These are phyloP conservation scores for Dendrocopos noguchii DNA, from an alignment of 2,113 vertebrate species.

Conservation along the genomic window DNA sequence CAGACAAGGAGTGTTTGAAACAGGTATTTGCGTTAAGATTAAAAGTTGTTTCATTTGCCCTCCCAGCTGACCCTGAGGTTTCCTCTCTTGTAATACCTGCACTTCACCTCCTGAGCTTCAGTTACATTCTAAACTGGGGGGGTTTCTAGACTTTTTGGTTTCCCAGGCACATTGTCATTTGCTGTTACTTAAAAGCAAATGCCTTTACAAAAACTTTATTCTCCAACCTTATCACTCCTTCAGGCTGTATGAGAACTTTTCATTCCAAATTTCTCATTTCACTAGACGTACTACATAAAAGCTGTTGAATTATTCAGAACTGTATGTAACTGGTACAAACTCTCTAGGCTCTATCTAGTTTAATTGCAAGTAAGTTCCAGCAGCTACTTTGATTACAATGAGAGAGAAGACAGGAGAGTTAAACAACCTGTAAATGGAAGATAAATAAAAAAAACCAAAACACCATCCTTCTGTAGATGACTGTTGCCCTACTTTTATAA, in stretches of 20 bases:
- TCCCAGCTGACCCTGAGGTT: not conserved
- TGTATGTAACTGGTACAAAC: not conserved
- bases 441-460: not conserved
- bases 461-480: not conserved
- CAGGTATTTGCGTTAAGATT: not conserved
- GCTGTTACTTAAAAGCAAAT: not conserved
- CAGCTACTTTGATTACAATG: not conserved
- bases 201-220: not conserved
- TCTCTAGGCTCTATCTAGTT: not conserved
- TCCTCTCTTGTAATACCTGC: not conserved
- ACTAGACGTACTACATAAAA: not conserved
- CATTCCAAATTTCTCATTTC: constrained; percentile 12
- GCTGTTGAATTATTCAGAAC: constrained; percentile 29
- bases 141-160: not conserved
- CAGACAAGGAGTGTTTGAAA: not conserved
- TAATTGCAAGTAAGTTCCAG: constrained; percentile 15
- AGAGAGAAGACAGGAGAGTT: not conserved
- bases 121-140: not conserved
- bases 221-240: not conserved
- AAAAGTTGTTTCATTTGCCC: not conserved
- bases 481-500: not conserved
- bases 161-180: not conserved
- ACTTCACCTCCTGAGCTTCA: not conserved
- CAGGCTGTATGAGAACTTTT: not conserved
- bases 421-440: not conserved